Percentiles rank a stretch among this genome's conserved stretches.
Conservation (phyloP, 2,113 vertebrate species). For the Taxidea taxus region DNA sequence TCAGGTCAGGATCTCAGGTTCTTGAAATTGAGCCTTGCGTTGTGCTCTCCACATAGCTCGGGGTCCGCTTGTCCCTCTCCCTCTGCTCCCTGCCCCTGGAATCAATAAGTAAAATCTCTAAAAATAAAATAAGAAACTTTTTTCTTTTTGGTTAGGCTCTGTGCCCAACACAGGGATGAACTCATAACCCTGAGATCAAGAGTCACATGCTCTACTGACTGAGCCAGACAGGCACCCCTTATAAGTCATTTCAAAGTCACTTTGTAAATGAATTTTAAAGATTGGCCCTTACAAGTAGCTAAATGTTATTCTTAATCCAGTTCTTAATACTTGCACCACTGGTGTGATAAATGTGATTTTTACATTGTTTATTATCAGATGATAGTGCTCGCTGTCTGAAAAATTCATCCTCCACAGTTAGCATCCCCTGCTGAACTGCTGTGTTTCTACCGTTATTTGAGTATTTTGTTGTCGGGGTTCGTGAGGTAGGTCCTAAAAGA, state of each 20-base stretch:
- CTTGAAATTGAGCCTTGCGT: not conserved
- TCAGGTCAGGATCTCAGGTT: not conserved
- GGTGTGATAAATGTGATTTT: not conserved
- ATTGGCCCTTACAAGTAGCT: not conserved
- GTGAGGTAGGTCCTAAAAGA: not conserved
- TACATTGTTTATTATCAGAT: not conserved
- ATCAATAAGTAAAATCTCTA: not conserved
- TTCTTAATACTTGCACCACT: not conserved
- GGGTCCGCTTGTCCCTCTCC: not conserved
- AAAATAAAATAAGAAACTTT: not conserved
- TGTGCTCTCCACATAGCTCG: not conserved
- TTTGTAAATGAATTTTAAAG: not conserved
- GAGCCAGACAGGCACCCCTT: not conserved
- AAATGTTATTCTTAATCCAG: not conserved
- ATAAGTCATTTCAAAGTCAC: not conserved
- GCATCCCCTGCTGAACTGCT: not conserved
- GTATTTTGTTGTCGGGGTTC: not conserved
- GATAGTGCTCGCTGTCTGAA: not conserved
- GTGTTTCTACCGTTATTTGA: not conserved
- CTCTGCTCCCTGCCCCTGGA: not conserved
- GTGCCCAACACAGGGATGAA: not conserved
- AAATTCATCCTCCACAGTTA: not conserved
- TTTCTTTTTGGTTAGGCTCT: not conserved
- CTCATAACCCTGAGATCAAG: not conserved
- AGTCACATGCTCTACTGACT: not conserved